A percentile compares a stretch with the other conserved stretches of the same genome.
phyloP scores from a whole-genome alignment of 2,888 invertebrate species.

The Chrysomela aeneicollis region DNA sequence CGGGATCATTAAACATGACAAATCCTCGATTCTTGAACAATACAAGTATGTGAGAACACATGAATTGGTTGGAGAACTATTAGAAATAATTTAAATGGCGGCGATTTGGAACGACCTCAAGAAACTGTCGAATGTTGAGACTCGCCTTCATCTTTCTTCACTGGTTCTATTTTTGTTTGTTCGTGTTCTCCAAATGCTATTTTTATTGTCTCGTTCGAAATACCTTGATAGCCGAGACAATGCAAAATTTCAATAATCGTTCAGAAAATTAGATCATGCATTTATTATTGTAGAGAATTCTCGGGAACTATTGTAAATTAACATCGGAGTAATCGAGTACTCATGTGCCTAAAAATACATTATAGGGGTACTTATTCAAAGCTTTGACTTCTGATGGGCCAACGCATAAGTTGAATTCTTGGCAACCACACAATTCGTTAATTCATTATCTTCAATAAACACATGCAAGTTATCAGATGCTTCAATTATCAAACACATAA shows the following conservation, averaged over 20 bases:
- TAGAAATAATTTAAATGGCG: not conserved
- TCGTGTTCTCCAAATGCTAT: constrained; percentile 4
- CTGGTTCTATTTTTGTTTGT: constrained; percentile 32
- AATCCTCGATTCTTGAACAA: too few species aligned
- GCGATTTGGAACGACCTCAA: constrained; percentile 3
- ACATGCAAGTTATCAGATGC: not conserved
- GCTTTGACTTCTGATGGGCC: constrained; percentile 13
- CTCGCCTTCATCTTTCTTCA: constrained; percentile 31
- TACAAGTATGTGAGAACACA: not conserved
- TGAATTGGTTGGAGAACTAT: not conserved
- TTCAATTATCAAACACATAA: not conserved
- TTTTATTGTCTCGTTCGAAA: constrained; percentile 9
- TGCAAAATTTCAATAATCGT: not conserved
- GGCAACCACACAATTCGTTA: constrained; percentile 33
- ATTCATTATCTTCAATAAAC: constrained; percentile 33
- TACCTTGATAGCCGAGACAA: not conserved
- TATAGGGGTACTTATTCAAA: not conserved
- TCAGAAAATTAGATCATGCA: too few species aligned
- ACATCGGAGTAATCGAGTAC: not conserved
- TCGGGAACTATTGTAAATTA: not conserved
- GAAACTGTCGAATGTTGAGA: constrained; percentile 25
- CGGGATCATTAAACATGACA: too few species aligned
- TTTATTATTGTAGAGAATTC: too few species aligned
- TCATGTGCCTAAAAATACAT: not conserved
- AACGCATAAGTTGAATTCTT: constrained; percentile 34